phyloP scores from a whole-genome alignment of 2,797 vertebrate genomes.

The Cyprinella venusta region DNA sequence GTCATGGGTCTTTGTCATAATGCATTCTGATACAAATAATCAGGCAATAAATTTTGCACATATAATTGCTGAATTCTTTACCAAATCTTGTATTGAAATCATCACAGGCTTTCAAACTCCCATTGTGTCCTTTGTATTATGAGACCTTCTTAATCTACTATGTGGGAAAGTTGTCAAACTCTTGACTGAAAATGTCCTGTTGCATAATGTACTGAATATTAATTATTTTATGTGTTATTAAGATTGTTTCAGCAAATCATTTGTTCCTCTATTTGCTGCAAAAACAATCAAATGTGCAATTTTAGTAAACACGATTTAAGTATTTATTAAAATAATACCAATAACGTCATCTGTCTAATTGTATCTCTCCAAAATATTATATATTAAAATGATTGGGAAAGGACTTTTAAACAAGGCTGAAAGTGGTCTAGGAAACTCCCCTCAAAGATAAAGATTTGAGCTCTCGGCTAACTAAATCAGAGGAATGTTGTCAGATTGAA shows the following conservation, averaged over 20 bases:
- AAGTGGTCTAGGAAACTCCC: not conserved
- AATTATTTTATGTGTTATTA: not conserved
- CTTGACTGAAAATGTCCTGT: not conserved
- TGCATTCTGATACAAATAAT: not conserved
- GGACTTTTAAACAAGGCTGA: conserved; percentile 5
- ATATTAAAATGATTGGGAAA: not conserved
- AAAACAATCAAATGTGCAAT: not conserved
- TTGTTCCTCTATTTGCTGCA: not conserved
- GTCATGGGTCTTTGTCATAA: not conserved
- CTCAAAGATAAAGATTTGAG: conserved; percentile 1
- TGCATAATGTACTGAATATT: not conserved
- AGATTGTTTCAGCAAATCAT: not conserved
- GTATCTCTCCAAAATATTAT: not conserved
- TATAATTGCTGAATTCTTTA: not conserved
- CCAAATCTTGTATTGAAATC: not conserved
- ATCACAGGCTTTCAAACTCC: conserved; percentile 1
- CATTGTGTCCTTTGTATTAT: conserved; percentile 8
- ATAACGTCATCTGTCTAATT: not conserved
- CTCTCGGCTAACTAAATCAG: not conserved
- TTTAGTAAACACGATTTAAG: not conserved
- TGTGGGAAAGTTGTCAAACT: conserved; percentile 14
- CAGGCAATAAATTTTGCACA: not conserved
- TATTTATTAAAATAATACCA: not conserved
- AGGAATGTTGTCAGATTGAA: conserved; percentile 10
- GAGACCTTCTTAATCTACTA: not conserved